phyloP scores from a whole-genome alignment of 1,140 invertebrate genomes.

The Sitobion miscanthi region DNA sequence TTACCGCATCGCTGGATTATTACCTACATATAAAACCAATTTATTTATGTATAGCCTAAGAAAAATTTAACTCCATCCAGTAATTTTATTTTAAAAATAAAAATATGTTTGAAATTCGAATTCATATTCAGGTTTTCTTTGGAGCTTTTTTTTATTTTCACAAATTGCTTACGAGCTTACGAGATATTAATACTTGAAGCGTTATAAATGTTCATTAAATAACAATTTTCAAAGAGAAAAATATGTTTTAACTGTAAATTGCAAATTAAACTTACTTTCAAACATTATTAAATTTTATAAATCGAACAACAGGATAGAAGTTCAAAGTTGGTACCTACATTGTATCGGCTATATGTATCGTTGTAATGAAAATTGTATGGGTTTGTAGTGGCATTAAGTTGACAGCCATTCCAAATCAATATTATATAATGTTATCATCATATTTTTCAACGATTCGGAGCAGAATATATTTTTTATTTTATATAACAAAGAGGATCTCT shows the following conservation, averaged over 20 bases:
- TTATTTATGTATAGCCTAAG: neutral
- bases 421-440: neutral
- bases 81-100: neutral
- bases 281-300: neutral
- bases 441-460: neutral
- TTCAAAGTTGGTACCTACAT: neutral
- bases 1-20: too few species aligned
- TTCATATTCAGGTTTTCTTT: neutral
- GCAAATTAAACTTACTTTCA: neutral
- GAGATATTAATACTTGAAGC: too few species aligned
- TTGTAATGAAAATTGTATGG: neutral
- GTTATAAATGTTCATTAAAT: too few species aligned
- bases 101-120: neutral
- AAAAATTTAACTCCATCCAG: neutral
- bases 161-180: neutral
- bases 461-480: neutral
- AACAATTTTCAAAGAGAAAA: too few species aligned
- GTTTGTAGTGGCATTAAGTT: neutral
- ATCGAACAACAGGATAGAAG: neutral
- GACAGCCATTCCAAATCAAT: neutral
- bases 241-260: neutral
- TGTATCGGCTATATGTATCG: neutral
- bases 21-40: neutral
- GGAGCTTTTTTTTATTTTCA: neutral
- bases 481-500: neutral